These are phyloP conservation scores for Spisula solida DNA, from an alignment of 2,888 invertebrate genomes.

Conservation along the genomic window DNA sequence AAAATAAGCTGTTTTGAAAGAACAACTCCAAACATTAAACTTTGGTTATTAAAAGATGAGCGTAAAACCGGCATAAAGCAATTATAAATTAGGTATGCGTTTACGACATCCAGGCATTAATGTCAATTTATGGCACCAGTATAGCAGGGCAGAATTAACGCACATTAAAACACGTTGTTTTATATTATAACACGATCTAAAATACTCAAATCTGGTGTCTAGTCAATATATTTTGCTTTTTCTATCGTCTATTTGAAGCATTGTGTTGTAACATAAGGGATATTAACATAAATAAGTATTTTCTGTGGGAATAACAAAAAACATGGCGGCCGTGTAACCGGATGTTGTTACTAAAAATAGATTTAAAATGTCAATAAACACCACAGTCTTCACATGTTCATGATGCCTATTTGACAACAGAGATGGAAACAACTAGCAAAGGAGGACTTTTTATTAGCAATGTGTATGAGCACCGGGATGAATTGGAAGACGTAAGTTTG, in stretches of 20 bases:
- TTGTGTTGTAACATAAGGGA: neutral
- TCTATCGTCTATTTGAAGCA: slow-evolving; percentile 8
- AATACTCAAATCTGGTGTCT: neutral
- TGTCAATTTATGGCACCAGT: slow-evolving; percentile 58
- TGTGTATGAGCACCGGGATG: slow-evolving; percentile 83
- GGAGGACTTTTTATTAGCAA: slow-evolving; percentile 76
- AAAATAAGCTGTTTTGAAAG: too few relatives aligned
- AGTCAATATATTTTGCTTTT: neutral
- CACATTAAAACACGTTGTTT: slow-evolving; percentile 1
- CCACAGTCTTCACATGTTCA: slow-evolving; percentile 33
- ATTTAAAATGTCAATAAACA: slow-evolving; percentile 66
- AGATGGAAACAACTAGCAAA: slow-evolving; percentile 45
- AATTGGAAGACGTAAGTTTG: slow-evolving; percentile 87
- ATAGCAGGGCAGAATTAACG: slow-evolving; percentile 18
- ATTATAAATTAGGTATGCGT: neutral
- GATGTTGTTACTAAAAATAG: slow-evolving; percentile 72
- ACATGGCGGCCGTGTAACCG: slow-evolving; percentile 70
- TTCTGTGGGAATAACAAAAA: slow-evolving; percentile 62
- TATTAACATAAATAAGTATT: slow-evolving; percentile 30
- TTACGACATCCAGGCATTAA: slow-evolving; percentile 53
- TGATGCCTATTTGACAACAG: slow-evolving; percentile 31
- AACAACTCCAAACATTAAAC: too few relatives aligned
- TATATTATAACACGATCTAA: neutral
- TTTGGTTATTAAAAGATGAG: neutral
- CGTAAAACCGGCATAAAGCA: neutral